Percentiles rank a stretch among this genome's conserved stretches.
phyloP scores from a whole-genome alignment of 2,888 invertebrate genomes.

The Sisyra nigra region DNA sequence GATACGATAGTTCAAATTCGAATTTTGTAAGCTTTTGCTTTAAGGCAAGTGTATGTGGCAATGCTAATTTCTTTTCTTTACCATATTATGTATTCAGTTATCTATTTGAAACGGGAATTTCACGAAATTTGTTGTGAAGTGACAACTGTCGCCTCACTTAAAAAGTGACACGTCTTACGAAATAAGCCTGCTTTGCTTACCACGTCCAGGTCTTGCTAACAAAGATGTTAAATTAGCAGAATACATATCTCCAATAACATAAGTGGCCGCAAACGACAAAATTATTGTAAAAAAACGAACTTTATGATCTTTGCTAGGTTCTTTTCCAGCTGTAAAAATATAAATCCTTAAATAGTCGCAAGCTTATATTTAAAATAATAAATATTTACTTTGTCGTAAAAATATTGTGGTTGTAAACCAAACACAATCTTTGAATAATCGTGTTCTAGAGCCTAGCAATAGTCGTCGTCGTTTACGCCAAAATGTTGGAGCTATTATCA shows the following conservation, averaged over 20 bases:
- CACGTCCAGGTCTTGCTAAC: conserved; percentile 51
- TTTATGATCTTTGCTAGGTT: conserved; percentile 45
- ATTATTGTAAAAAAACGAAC: conserved; percentile 51
- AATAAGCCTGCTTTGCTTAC: too few relatives aligned
- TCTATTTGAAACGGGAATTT: too few relatives aligned
- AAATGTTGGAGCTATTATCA: conserved; percentile 43
- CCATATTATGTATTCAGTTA: too few relatives aligned
- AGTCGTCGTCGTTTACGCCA: conserved; percentile 29
- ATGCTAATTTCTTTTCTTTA: too few relatives aligned
- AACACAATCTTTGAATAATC: conserved; percentile 41
- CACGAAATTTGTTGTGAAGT: too few relatives aligned
- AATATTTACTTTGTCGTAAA: conserved; percentile 47
- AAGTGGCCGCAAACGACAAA: conserved; percentile 57
- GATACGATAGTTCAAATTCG: too few relatives aligned
- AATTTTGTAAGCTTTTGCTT: too few relatives aligned
- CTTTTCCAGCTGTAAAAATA: conserved; percentile 32
- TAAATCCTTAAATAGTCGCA: conserved; percentile 1
- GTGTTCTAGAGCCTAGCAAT: conserved; percentile 20
- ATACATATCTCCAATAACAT: conserved; percentile 64
- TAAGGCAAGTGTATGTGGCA: too few relatives aligned
- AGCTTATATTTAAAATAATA: too few relatives aligned
- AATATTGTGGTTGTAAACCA: conserved; percentile 60
- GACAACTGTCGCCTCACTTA: too few relatives aligned
- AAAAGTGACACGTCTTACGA: too few relatives aligned
- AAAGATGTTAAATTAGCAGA: conserved; percentile 62